Evolutionary conservation across 2,888 invertebrate genomes (phyloP).

Genomic region (Micoletzkya japonica): DNA sequence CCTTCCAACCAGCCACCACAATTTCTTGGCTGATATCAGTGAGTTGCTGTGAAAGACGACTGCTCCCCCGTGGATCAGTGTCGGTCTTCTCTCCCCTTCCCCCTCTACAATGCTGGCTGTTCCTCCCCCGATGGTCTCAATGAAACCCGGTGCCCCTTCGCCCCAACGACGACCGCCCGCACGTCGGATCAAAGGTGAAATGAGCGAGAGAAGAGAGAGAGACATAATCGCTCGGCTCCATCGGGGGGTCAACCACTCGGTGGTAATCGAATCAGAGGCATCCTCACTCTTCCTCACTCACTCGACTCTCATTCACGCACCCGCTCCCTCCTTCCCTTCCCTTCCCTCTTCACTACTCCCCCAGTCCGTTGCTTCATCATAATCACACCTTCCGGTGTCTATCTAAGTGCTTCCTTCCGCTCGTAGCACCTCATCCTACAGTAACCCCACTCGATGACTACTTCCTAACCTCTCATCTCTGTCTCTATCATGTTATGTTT

Average conservation of each 20-base stretch:
- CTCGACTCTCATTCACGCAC: constrained; percentile 17
- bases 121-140: background rate
- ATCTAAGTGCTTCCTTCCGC: constrained; percentile 31
- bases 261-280: constrained; percentile 21
- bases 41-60: background rate
- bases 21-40: constrained; percentile 1
- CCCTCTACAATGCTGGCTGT: background rate
- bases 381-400: constrained; percentile 8
- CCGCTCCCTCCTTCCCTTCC: constrained; percentile 10
- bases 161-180: background rate
- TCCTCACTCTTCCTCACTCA: background rate
- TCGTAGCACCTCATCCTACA: constrained; percentile 5
- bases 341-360: background rate
- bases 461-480: constrained; percentile 6
- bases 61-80: no score
- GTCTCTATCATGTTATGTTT: background rate
- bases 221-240: background rate
- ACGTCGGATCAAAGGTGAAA: background rate
- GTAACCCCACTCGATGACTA: constrained; percentile 16
- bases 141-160: background rate
- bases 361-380: constrained; percentile 9
- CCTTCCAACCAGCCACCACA: background rate
- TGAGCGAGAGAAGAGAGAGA: constrained; percentile 5
- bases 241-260: background rate
- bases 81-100: background rate